Base-by-base conservation (phyloP, 2,888 invertebrate species). In the Pammene aurita region DNA sequence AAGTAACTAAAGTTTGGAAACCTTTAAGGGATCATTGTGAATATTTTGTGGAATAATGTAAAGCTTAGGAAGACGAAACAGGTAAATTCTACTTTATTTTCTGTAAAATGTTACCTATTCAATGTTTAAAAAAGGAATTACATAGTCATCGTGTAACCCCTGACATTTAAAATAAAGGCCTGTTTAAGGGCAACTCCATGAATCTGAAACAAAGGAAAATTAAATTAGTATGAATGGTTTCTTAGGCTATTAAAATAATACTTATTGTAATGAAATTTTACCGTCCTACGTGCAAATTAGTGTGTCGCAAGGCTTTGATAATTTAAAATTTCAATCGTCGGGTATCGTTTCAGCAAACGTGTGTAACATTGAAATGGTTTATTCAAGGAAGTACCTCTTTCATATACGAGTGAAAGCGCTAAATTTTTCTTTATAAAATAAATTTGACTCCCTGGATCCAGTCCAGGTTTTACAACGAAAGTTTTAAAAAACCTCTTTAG, bases 171-270 rank as follows among this genome's bases (percentile, higher is more conserved):
- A 63, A 38, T 0, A 18, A 16, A 26, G 5, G 13, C 42, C 14
- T 9, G 0, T 44, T 67, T 54, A 68, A 35, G 63, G 50, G 14
- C 14, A 60, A 11, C 44, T 68, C 68, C 68, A 64, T 7, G 57
- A 52, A 54, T 68, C 68, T 68, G 68, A 26, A 68, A 68, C 18
- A 16, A n/a, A n/a, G n/a, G n/a, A 58, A 26, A 35, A 56, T 11
- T 42, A 13, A 35, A 9, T 38, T 38, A 14, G 0, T n/a, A 13
- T 2, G 18, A 18, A n/a, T n/a, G n/a, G n/a, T n/a, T n/a, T n/a
- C n/a, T n/a, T n/a, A n/a, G n/a, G 18, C 35, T 5, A 35, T 60
- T 46, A 35, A 26, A 52, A 18, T 26, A 26, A 18, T 26, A 11
- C 11, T 11, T 26, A 26, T 52, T 13, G 6, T 26, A 34, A 2